These are phyloP conservation scores for Semotilus atromaculatus DNA, from an alignment of 2,797 vertebrate species.

Conservation along the genomic window DNA sequence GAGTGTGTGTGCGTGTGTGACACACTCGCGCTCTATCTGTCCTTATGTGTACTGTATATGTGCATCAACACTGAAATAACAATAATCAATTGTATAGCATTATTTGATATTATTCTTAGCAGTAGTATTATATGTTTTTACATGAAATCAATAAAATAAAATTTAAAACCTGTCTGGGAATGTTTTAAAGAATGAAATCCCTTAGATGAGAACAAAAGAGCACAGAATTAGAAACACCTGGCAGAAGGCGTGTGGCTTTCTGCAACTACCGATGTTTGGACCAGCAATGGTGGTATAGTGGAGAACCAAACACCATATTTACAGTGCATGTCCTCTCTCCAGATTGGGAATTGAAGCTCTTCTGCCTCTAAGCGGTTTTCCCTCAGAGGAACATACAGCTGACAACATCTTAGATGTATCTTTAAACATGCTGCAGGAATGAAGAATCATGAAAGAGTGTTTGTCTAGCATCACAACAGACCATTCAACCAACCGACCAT, in stretches of 20 bases:
- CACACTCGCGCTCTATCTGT: too few species aligned
- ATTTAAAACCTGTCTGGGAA: too few species aligned
- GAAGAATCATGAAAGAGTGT: background rate
- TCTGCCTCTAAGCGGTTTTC: background rate
- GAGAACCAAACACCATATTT: conserved; percentile 4
- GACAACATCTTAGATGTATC: conserved; percentile 1
- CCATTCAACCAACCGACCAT: background rate
- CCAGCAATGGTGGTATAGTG: too few species aligned
- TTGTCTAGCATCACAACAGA: conserved; percentile 10
- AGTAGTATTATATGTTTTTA: too few species aligned
- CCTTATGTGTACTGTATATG: too few species aligned
- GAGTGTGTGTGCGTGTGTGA: too few species aligned
- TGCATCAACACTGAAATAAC: too few species aligned
- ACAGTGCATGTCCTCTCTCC: conserved; percentile 6
- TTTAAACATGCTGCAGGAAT: conserved; percentile 6
- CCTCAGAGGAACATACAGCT: background rate
- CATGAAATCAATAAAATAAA: too few species aligned
- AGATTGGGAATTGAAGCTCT: background rate
- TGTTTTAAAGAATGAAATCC: conserved; percentile 24
- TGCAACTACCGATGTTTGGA: background rate
- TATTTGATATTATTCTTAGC: too few species aligned
- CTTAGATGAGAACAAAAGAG: background rate
- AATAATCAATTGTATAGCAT: too few species aligned
- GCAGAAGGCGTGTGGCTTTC: conserved; percentile 15
- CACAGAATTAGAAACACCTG: conserved; percentile 28